A percentile compares a stretch with the other conserved stretches of the same genome.
phyloP scores from a whole-genome alignment of 2,797 vertebrate genomes.

The Brachyrhaphis roseni region DNA sequence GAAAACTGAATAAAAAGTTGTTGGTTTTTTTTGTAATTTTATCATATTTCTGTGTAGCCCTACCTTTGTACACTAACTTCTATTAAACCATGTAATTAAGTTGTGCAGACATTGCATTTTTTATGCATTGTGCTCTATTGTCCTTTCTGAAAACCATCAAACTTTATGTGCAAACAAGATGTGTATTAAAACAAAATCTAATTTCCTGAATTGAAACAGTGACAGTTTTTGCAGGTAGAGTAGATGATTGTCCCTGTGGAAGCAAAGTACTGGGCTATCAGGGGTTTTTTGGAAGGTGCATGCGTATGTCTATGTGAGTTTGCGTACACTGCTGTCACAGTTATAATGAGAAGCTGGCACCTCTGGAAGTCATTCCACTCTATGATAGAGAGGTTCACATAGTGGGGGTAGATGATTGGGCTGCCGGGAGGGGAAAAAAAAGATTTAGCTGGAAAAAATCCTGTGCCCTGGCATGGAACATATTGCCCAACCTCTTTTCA shows the following conservation, averaged over 20 bases:
- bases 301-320: constrained; percentile 21
- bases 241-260: constrained; percentile 4
- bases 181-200: background rate
- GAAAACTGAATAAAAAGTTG: constrained; percentile 9
- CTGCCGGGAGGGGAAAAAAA: constrained; percentile 30
- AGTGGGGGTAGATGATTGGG: constrained; percentile 41
- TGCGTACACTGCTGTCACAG: constrained; percentile 46
- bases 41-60: constrained; percentile 1
- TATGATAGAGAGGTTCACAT: constrained; percentile 47
- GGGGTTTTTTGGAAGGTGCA: constrained; percentile 9
- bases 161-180: background rate
- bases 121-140: background rate
- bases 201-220: constrained; percentile 16
- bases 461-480: constrained; percentile 14
- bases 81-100: constrained; percentile 1
- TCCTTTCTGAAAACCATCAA: background rate
- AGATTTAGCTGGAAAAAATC: constrained; percentile 37
- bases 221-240: constrained; percentile 11
- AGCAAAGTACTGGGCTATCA: constrained; percentile 26
- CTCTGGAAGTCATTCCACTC: constrained; percentile 48
- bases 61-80: background rate
- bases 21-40: background rate
- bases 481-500: constrained; percentile 32
- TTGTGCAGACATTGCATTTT: constrained; percentile 1
- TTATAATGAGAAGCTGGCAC: constrained; percentile 64